Percentiles rank a stretch among this genome's conserved stretches.
phyloP scores from a whole-genome alignment of 1,140 invertebrate species.

The Chymomyza costata region DNA sequence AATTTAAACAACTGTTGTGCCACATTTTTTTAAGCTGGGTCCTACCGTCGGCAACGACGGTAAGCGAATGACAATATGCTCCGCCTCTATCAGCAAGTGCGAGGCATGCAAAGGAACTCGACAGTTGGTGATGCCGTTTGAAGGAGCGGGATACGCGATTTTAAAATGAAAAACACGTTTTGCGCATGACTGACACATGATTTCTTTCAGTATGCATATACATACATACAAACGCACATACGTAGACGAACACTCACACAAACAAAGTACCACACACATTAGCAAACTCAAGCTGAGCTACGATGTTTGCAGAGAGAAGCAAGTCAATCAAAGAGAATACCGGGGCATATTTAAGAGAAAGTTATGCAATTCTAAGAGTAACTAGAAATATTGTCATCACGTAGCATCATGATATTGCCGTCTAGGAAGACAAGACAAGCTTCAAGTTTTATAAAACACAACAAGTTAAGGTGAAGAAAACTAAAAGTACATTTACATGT shows the following conservation, averaged over 20 bases:
- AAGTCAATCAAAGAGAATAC: constrained; percentile 16
- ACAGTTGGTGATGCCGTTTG: constrained; percentile 25
- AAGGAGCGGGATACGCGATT: constrained; percentile 58
- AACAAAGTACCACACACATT: constrained; percentile 5
- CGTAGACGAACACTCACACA: neutral
- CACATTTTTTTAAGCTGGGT: neutral
- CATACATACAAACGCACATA: constrained; percentile 17
- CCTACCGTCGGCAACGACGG: constrained; percentile 25
- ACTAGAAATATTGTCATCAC: too few relatives aligned
- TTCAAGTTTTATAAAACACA: too few relatives aligned
- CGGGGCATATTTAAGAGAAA: constrained; percentile 21
- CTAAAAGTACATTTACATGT: too few relatives aligned
- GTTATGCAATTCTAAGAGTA: constrained; percentile 23
- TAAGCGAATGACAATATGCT: constrained; percentile 54
- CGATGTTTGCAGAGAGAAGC: constrained; percentile 17
- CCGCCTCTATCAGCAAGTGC: constrained; percentile 58
- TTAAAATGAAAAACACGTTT: constrained; percentile 74
- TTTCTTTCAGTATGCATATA: constrained; percentile 49
- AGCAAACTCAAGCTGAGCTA: constrained; percentile 24
- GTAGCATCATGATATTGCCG: too few relatives aligned
- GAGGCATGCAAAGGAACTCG: constrained; percentile 64
- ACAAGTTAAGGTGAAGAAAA: too few relatives aligned
- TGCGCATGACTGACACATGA: constrained; percentile 73
- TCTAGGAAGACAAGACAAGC: too few relatives aligned
- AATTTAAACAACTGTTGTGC: too few relatives aligned